Percentiles rank a stretch among this genome's conserved stretches.
These are phyloP conservation scores for Pagetopsis macropterus DNA, from an alignment of 2,797 vertebrate genomes.

Conservation along the genomic window DNA sequence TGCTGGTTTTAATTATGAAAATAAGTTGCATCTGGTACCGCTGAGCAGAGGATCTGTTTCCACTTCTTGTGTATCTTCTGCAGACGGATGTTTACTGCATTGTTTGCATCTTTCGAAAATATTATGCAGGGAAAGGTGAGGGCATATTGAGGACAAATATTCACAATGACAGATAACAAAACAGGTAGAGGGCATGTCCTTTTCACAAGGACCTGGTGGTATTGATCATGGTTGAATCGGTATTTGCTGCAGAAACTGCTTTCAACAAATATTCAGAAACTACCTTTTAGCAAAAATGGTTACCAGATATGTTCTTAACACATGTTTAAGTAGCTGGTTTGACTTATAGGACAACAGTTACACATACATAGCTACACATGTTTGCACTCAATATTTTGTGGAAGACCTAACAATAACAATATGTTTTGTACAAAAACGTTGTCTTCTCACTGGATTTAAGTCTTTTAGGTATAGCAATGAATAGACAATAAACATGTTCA, in stretches of 20 bases:
- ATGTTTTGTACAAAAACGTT: constrained; percentile 15
- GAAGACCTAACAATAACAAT: constrained; percentile 24
- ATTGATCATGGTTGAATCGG: neutral
- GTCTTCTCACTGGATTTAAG: constrained; percentile 2
- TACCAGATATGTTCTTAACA: constrained; percentile 73
- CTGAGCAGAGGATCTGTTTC: constrained; percentile 54
- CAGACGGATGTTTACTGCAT: constrained; percentile 53
- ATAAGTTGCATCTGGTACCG: constrained; percentile 52
- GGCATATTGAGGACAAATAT: constrained; percentile 13
- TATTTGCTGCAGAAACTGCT: constrained; percentile 30
- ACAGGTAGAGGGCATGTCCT: constrained; percentile 2
- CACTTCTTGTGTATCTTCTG: constrained; percentile 41
- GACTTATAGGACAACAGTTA: constrained; percentile 43
- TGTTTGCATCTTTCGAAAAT: constrained; percentile 44
- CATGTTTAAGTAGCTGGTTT: constrained; percentile 57
- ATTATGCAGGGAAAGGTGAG: constrained; percentile 12
- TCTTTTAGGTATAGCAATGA: constrained; percentile 5
- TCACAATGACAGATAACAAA: constrained; percentile 8
- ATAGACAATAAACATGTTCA: no score
- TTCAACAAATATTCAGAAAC: constrained; percentile 39
- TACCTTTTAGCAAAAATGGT: constrained; percentile 66
- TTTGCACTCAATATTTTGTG: constrained; percentile 31
- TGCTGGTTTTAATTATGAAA: constrained; percentile 68
- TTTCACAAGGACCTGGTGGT: constrained; percentile 7
- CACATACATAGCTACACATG: constrained; percentile 24